Evolutionary conservation across 2,797 vertebrate species (phyloP).

Genomic region (Sebastes hubbsi): DNA sequence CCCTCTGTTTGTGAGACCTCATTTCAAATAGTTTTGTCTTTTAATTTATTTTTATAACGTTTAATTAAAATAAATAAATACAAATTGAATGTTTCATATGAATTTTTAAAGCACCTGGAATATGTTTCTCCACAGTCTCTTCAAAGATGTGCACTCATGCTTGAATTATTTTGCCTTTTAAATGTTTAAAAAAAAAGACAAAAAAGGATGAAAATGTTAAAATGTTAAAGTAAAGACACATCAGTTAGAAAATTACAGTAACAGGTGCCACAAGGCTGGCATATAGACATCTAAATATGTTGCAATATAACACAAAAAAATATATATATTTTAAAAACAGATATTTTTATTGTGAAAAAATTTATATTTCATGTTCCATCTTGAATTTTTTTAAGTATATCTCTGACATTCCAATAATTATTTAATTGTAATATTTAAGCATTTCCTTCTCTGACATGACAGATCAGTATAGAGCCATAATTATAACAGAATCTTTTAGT

Average conservation of each 20-base stretch:
- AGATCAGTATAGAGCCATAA: neutral
- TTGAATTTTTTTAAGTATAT: neutral
- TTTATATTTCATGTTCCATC: neutral
- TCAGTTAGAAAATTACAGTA: neutral
- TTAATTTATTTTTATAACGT: neutral
- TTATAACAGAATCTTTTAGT: neutral
- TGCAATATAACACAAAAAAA: neutral
- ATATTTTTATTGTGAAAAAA: neutral
- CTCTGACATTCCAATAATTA: neutral
- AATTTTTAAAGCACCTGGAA: neutral
- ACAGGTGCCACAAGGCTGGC: neutral
- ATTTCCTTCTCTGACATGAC: neutral
- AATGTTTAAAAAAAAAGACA: neutral
- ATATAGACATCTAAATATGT: neutral
- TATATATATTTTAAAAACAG: neutral
- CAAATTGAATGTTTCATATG: neutral
- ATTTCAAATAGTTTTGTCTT: conserved; percentile 30
- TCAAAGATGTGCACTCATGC: neutral
- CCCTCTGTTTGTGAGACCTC: conserved; percentile 52
- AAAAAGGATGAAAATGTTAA: neutral
- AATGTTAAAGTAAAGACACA: neutral
- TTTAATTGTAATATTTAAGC: neutral
- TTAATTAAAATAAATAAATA: neutral
- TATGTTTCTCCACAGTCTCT: neutral
- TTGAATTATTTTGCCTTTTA: neutral